A percentile compares a stretch with the other conserved stretches of the same genome.
Conservation (phyloP, 2,113 vertebrate genomes). For the Chaetops frenatus region DNA sequence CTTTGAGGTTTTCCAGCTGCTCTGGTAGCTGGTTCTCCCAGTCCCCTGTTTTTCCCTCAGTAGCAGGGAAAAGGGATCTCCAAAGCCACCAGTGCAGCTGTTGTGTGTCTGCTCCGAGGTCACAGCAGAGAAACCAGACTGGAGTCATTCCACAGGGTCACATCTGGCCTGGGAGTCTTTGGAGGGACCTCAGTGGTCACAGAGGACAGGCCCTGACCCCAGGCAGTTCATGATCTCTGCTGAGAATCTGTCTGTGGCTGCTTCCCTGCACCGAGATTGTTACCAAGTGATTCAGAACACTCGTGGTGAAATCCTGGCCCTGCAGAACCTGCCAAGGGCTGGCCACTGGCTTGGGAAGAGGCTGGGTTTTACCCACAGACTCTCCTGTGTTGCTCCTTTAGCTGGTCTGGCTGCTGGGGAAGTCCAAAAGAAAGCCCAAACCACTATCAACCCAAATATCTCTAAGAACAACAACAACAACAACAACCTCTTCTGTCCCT, state of each 20-base stretch:
- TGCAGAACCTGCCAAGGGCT: not conserved
- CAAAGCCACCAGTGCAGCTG: not conserved
- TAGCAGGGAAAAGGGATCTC: not conserved
- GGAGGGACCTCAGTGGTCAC: not conserved
- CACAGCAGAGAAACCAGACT: not conserved
- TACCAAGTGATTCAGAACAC: not conserved
- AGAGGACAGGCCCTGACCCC: not conserved
- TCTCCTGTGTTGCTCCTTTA: not conserved
- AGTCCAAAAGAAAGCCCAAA: not conserved
- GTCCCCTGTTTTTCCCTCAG: not conserved
- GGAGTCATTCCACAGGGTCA: not conserved
- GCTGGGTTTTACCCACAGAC: not conserved
- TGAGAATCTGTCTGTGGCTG: not conserved
- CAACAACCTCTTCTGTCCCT: not conserved
- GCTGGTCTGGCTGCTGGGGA: not conserved
- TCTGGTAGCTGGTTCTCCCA: not conserved
- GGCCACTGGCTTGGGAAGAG: not conserved
- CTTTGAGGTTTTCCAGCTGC: not conserved
- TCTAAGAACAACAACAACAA: not conserved
- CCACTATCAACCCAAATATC: not conserved
- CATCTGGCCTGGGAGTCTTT: not conserved
- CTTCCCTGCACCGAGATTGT: not conserved
- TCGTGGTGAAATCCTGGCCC: not conserved
- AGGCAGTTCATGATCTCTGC: not conserved
- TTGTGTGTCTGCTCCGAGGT: fast-evolving